Evolutionary conservation across 2,113 vertebrate species (phyloP), one percentile per base, ranked within the genome.

Genomic region (Ciconia maguari): DNA sequence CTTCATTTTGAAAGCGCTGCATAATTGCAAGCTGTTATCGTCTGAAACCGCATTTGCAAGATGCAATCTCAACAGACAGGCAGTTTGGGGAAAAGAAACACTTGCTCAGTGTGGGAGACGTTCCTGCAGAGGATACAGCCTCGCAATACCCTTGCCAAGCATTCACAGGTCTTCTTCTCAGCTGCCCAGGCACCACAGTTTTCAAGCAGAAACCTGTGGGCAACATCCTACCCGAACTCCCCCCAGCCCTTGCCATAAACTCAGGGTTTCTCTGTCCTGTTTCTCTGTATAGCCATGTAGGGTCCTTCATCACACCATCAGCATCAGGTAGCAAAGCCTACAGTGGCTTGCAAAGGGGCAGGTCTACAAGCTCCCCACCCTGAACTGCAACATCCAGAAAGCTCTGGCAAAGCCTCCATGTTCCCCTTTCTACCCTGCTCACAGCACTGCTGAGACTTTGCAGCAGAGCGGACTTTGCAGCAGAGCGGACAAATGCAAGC

Each of bases 11-110:
- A 97, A 96, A 97, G 96, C 69, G 2, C 89, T 89, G 94, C 94
- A 93, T 97, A 97, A 97, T 97, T 96, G 96, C 96, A 97, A 97
- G 95, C 95, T 97, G 95, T 96, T 97, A 94, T 95, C 96, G 93
- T 96, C 89, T 96, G 89, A 96, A 95, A 95, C 83, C 26, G 2
- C 95, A 91, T 95, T 96, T 95, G 89, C 93, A 96, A 96, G 94
- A 96, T 94, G 91, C 88, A 95, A 78, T 91, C 91, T 96, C 93
- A 95, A 96, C 83, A 94, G 93, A 77, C 83, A 91, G 65, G 91
- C 94, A 92, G 83, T 68, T 81, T 94, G 71, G 64, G 76, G 89
- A 81, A 92, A 92, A 96, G 80, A 91, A 95, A 78, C 71, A 76
- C 82, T 94, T 90, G 60, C 88, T 95, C 16, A 46, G 86, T 91